A percentile compares a stretch with the other conserved stretches of the same genome.
These are phyloP conservation scores for Chelidonichthys spinosus DNA, from an alignment of 2,797 vertebrate species.

Conservation along the genomic window DNA sequence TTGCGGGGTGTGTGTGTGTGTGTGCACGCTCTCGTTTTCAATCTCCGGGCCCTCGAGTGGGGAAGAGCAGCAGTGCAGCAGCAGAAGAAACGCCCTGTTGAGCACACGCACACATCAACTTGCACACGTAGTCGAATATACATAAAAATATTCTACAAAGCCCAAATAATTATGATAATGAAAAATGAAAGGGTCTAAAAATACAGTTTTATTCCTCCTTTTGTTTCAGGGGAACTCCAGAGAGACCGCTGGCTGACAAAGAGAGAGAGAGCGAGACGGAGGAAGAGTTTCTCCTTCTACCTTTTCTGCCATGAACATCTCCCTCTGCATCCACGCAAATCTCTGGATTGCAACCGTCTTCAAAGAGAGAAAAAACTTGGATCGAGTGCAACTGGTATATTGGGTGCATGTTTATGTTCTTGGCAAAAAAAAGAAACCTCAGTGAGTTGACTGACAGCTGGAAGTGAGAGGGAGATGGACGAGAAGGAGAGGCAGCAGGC, in stretches of 20 bases:
- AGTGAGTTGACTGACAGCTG: slow-evolving; percentile 69
- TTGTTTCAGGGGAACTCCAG: slow-evolving; percentile 74
- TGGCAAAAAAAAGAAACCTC: slow-evolving; percentile 42
- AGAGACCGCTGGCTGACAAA: slow-evolving; percentile 65
- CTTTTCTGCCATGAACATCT: slow-evolving; percentile 28
- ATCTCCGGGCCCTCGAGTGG: slow-evolving; percentile 64
- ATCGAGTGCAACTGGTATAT: slow-evolving; percentile 72
- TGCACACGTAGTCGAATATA: slow-evolving; percentile 67
- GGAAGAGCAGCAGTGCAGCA: slow-evolving; percentile 55
- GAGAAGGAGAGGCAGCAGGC: slow-evolving; percentile 42
- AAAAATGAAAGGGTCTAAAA: slow-evolving; percentile 83
- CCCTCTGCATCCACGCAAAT: slow-evolving; percentile 37
- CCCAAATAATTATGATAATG: slow-evolving; percentile 81
- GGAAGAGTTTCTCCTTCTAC: slow-evolving; percentile 9
- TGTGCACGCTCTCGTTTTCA: slow-evolving; percentile 51
- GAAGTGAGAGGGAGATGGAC: slow-evolving; percentile 53
- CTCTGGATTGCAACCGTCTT: slow-evolving; percentile 47
- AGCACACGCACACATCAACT: slow-evolving; percentile 44
- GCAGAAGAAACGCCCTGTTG: slow-evolving; percentile 68
- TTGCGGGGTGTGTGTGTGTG: slow-evolving; percentile 47
- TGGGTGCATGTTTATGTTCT: slow-evolving; percentile 67
- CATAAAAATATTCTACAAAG: slow-evolving; percentile 79
- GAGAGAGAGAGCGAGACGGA: slow-evolving; percentile 36
- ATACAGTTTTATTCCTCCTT: slow-evolving; percentile 74
- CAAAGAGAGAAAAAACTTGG: slow-evolving; percentile 49